These are phyloP conservation scores for Macrobrachium rosenbergii DNA, from an alignment of 1,140 invertebrate genomes.

Conservation along the genomic window DNA sequence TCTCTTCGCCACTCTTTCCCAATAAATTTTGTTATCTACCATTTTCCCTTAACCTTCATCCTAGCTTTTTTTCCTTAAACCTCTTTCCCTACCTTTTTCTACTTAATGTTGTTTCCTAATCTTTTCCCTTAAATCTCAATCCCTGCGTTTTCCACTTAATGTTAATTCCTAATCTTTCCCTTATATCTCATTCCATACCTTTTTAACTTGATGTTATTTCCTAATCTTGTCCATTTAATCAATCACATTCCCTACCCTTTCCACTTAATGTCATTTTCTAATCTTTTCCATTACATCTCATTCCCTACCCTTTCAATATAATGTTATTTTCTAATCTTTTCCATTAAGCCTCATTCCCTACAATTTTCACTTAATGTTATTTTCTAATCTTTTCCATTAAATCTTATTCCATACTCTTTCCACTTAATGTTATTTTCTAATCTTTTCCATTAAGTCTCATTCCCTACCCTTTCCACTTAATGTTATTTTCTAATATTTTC, in stretches of 20 bases:
- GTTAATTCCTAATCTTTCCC: background rate
- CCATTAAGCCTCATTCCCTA: background rate
- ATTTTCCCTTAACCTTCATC: no score
- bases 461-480: background rate
- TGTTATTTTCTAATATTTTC: background rate
- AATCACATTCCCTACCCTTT: background rate
- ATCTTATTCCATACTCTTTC: background rate
- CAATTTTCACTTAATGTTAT: background rate
- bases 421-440: background rate
- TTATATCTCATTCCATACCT: background rate
- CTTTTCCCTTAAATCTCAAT: background rate
- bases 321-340: background rate
- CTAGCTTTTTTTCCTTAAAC: no score
- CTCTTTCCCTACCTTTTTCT: no score
- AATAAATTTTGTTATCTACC: no score
- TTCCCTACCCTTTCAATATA: no score
- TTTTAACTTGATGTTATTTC: background rate
- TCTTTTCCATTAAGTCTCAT: background rate
- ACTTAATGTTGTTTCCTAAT: background rate
- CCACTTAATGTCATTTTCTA: background rate
- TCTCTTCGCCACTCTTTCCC: no score
- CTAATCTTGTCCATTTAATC: background rate
- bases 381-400: background rate
- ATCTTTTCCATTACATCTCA: background rate
- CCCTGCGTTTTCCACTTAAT: background rate